These are phyloP conservation scores for Thecocarcelia acutangulata DNA, from an alignment of 2,888 invertebrate species.

Conservation along the genomic window DNA sequence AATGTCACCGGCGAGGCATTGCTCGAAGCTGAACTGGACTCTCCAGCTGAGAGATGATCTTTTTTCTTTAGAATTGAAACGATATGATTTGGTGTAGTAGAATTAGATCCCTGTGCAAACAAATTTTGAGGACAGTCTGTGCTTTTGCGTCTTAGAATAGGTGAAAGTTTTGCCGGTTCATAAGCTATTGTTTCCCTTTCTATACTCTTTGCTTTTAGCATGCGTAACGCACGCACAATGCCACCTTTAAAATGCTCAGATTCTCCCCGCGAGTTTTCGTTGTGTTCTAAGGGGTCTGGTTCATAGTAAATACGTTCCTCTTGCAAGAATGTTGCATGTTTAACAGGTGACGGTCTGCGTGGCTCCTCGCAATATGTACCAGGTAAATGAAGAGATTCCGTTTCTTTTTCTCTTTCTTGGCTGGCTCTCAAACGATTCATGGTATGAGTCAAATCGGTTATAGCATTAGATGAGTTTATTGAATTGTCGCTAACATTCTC, in stretches of 20 bases:
- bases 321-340: constrained; percentile 72
- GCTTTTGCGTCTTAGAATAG: constrained; percentile 78
- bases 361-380: constrained; percentile 34
- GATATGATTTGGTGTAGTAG: constrained; percentile 75
- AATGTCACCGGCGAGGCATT: constrained; percentile 89
- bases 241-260: constrained; percentile 51
- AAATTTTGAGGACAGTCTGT: constrained; percentile 81
- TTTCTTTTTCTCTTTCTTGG: constrained; percentile 56
- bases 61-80: constrained; percentile 88
- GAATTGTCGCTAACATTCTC: constrained; percentile 74
- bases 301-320: constrained; percentile 72
- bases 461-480: constrained; percentile 37
- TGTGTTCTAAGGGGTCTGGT: constrained; percentile 59
- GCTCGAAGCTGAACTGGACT: constrained; percentile 82
- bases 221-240: constrained; percentile 71
- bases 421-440: constrained; percentile 65
- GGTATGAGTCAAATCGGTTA: constrained; percentile 55
- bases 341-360: constrained; percentile 66
- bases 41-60: constrained; percentile 78
- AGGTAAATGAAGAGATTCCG: constrained; percentile 46
- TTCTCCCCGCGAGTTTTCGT: constrained; percentile 32
- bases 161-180: constrained; percentile 75
- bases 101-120: constrained; percentile 1
- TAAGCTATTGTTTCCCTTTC: constrained; percentile 72
- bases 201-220: constrained; percentile 74